phyloP scores from a whole-genome alignment of 2,888 invertebrate species.

The Andrena chrysosceles region DNA sequence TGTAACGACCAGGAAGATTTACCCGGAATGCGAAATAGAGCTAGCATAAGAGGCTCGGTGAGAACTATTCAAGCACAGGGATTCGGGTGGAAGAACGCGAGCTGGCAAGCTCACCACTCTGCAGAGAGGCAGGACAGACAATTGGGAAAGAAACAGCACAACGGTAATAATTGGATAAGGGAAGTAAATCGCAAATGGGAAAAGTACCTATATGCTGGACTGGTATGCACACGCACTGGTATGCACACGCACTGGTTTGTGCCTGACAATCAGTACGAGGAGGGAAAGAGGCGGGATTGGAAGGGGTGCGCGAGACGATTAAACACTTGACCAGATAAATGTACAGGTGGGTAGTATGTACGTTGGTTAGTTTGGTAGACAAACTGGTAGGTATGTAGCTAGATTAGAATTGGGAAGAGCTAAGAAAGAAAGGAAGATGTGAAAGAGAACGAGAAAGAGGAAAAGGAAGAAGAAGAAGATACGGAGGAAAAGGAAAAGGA shows the following conservation, averaged over 20 bases:
- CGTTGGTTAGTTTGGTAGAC: not conserved
- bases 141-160: not conserved
- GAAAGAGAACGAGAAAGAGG: not conserved
- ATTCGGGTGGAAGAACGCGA: too few species aligned
- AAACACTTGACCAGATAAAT: too few species aligned
- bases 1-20: slow-evolving; percentile 22
- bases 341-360: not conserved
- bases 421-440: not conserved
- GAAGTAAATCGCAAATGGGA: too few species aligned
- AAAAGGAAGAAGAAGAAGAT: not conserved
- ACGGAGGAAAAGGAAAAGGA: not conserved
- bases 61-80: too few species aligned
- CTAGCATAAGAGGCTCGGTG: not conserved
- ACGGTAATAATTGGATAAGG: too few species aligned
- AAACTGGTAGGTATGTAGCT: not conserved
- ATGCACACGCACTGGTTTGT: too few species aligned
- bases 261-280: too few species aligned
- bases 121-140: slow-evolving; percentile 9
- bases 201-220: too few species aligned
- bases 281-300: not conserved
- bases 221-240: too few species aligned
- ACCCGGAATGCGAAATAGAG: slow-evolving; percentile 5
- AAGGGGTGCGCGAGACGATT: too few species aligned
- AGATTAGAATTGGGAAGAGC: not conserved
- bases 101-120: too few species aligned